These are phyloP conservation scores for Lycia hirtaria DNA, from an alignment of 2,888 invertebrate species.

Conservation along the genomic window DNA sequence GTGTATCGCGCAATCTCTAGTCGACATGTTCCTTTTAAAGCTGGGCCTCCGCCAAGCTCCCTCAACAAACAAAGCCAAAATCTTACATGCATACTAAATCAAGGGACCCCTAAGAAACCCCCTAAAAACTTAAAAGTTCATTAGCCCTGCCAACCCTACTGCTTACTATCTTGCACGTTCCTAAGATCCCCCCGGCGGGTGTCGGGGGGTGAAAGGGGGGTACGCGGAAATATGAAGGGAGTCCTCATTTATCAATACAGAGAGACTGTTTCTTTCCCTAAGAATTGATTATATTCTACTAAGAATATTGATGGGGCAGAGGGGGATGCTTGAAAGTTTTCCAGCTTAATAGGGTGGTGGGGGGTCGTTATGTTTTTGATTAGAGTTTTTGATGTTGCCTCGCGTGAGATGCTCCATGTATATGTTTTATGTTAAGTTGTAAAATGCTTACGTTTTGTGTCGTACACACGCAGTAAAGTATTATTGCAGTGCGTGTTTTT, in stretches of 20 bases:
- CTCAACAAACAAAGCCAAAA: constrained; percentile 43
- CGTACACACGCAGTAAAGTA: constrained; percentile 32
- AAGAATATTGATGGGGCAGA: constrained; percentile 79
- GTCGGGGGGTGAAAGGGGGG: constrained; percentile 39
- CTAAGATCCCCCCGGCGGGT: constrained; percentile 74
- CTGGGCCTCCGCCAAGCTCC: constrained; percentile 14
- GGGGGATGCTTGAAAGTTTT: constrained; percentile 61
- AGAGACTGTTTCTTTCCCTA: constrained; percentile 84
- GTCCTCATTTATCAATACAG: constrained; percentile 85
- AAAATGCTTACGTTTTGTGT: constrained; percentile 45
- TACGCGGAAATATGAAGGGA: constrained; percentile 84
- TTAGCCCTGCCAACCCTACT: constrained; percentile 79
- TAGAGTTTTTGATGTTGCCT: constrained; percentile 76
- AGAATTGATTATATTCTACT: constrained; percentile 85
- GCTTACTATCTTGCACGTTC: constrained; percentile 84
- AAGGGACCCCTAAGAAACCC: constrained; percentile 56
- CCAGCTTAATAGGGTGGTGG: constrained; percentile 56
- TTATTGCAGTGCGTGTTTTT: constrained; percentile 37
- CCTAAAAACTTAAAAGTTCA: constrained; percentile 79
- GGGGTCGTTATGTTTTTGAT: constrained; percentile 67
- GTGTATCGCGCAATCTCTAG: neutral
- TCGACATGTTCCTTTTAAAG: constrained; percentile 1
- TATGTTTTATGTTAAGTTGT: constrained; percentile 48
- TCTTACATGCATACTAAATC: constrained; percentile 51
- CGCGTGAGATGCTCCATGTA: constrained; percentile 47